These are phyloP conservation scores for Nematostella vectensis DNA, from an alignment of 92 coral and sea anemone species.

Conservation along the genomic window DNA sequence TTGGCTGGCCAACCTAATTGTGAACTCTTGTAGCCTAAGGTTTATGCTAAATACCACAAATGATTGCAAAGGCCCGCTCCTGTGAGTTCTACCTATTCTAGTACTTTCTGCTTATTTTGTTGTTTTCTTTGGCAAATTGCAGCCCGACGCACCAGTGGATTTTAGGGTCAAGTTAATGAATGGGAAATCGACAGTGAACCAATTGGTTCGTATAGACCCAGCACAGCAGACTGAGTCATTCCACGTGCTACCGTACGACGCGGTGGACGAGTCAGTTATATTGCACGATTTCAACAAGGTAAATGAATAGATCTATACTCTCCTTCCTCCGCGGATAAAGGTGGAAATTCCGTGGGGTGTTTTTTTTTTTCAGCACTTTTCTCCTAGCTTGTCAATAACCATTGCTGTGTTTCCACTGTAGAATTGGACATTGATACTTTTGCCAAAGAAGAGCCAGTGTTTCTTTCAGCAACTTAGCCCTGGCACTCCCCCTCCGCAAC, in stretches of 20 bases:
- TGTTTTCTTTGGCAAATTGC: neutral
- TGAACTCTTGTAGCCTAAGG: too few relatives aligned
- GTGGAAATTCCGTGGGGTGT: too few relatives aligned
- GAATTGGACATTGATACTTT: conserved; percentile 42
- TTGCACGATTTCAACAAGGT: conserved; percentile 53
- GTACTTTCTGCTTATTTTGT: neutral
- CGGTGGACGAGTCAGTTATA: conserved; percentile 35
- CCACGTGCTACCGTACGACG: conserved; percentile 24
- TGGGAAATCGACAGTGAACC: conserved; percentile 21
- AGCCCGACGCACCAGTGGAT: neutral
- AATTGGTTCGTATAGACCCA: conserved; percentile 36
- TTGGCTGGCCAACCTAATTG: too few relatives aligned
- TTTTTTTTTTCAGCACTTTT: too few relatives aligned
- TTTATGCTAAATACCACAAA: too few relatives aligned
- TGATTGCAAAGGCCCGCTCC: neutral
- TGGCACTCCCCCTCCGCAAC: conserved; percentile 27
- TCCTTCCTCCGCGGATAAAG: too few relatives aligned
- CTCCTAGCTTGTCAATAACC: too few relatives aligned
- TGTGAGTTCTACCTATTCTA: neutral
- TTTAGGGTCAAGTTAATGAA: conserved; percentile 9
- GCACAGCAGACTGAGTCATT: conserved; percentile 20
- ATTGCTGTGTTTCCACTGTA: too few relatives aligned
- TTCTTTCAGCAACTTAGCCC: conserved; percentile 22
- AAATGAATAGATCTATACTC: too few relatives aligned
- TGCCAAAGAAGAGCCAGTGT: conserved; percentile 39